Evolutionary conservation across 2,888 invertebrate species (phyloP), one percentile per base, ranked within the genome.

Genomic region (Meta bourneti): DNA sequence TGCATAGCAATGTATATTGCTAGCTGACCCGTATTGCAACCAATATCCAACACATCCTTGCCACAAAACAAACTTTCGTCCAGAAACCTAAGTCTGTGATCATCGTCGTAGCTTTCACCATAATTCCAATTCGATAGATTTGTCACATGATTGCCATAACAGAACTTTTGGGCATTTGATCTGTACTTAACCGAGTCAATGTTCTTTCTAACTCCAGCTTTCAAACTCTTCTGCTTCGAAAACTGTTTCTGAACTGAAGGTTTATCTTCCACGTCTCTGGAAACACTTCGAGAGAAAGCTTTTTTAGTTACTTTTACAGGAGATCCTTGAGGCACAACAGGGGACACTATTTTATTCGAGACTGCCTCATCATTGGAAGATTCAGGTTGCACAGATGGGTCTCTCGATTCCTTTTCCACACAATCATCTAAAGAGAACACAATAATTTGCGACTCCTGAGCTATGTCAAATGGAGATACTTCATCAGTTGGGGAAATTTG

Each of bases 1-100:
- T 98, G 97, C 93, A 97, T 96, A 0, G 98, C 99, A 81, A 99
- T 96, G 0, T 97, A 97, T 72, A 99, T 96, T 11, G 99, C 98
- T 93, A 99, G 96, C 95, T 98, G 98, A 0, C 99, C 99, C 92
- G 98, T 97, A 95, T 99, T 99, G 95, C 99, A 99, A 19, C 99
- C 99, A 94, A 99, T 97, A 94, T 99, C 99, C 93, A 99, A 96
- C 77, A 99, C 97, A 95, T 98, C 98, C 95, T 98, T 98, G 93
- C 97, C 97, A 93, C 97, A 96, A 95, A 99, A 99, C 94, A 99
- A 96, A 94, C 98, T 97, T 75, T 96, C 95, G 94, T 97, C 96
- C 94, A 99, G 97, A 89, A 97, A 97, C 94, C 97, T 96, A 93
- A 99, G 95, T 85, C 99, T 96, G 77, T 97, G 96, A 95, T 99